Conservation (phyloP, 2,888 invertebrate species). For the Invenusta paracnida region DNA sequence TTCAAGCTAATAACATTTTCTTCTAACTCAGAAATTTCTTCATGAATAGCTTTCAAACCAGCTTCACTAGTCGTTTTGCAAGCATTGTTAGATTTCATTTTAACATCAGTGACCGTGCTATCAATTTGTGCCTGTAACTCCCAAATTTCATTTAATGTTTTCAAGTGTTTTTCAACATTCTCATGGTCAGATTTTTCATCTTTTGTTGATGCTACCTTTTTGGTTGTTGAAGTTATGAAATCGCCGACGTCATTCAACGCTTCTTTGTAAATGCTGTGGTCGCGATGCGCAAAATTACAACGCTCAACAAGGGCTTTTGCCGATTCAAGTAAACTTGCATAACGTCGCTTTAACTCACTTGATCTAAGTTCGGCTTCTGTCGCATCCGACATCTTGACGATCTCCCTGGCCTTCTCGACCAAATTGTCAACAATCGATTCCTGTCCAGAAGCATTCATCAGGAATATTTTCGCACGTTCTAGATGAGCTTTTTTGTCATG, state of each 20-base stretch:
- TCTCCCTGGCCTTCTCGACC: not conserved
- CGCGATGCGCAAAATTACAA: not conserved
- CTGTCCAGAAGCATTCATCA: not conserved
- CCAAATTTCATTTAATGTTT: not conserved
- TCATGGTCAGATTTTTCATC: not conserved
- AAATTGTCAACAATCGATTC: not conserved
- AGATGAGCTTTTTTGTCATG: slow-evolving; percentile 11
- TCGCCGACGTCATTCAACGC: not conserved
- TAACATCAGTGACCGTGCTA: not conserved
- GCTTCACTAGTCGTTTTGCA: not conserved
- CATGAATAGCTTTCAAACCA: not conserved
- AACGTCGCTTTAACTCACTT: not conserved
- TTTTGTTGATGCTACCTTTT: not conserved
- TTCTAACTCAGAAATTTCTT: not conserved
- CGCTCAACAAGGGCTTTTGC: not conserved
- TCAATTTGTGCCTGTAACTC: not conserved
- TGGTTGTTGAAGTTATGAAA: not conserved
- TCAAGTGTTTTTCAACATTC: not conserved
- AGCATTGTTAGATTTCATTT: not conserved
- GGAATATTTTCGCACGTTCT: not conserved
- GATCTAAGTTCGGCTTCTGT: not conserved
- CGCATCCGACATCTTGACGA: not conserved
- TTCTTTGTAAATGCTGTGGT: not conserved
- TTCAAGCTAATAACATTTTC: not conserved
- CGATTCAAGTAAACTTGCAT: not conserved